Evolutionary conservation across 35 echinoderm and acorn worm genomes (phyloP).

Genomic region (Apostichopus japonicus): DNA sequence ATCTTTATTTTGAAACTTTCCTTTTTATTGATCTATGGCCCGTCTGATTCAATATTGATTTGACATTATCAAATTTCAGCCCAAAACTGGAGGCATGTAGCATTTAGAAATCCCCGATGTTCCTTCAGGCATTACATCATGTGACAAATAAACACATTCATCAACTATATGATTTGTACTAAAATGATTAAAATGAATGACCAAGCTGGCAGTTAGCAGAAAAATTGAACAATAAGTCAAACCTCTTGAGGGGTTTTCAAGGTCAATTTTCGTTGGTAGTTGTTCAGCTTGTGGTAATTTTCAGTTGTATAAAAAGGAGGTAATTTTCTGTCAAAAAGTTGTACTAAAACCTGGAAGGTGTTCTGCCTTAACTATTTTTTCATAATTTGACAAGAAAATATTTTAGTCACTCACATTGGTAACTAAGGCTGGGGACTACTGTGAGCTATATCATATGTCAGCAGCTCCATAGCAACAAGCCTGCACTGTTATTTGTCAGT

Average conservation of each 20-base stretch:
- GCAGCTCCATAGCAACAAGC: too few relatives aligned
- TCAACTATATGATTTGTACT: neutral
- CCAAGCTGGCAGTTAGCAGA: neutral
- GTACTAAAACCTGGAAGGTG: too few relatives aligned
- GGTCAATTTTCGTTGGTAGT: neutral
- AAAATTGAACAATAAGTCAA: neutral
- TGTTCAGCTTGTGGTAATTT: neutral
- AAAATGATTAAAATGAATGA: neutral
- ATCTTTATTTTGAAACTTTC: neutral
- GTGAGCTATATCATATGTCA: too few relatives aligned
- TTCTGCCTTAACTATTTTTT: too few relatives aligned
- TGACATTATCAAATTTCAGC: slow-evolving; percentile 40
- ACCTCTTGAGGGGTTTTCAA: neutral
- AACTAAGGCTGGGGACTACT: too few relatives aligned
- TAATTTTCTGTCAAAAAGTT: too few relatives aligned
- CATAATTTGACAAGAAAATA: too few relatives aligned
- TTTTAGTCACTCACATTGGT: too few relatives aligned
- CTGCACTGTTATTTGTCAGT: too few relatives aligned
- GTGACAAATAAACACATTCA: neutral
- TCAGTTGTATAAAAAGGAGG: too few relatives aligned
- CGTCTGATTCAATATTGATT: slow-evolving; percentile 36
- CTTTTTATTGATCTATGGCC: slow-evolving; percentile 35
- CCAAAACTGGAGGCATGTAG: neutral
- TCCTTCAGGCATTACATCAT: neutral
- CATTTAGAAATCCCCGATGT: slow-evolving; percentile 5